These are phyloP conservation scores for Listrodromus nycthemerus DNA, from an alignment of 2,888 invertebrate genomes.

Conservation along the genomic window DNA sequence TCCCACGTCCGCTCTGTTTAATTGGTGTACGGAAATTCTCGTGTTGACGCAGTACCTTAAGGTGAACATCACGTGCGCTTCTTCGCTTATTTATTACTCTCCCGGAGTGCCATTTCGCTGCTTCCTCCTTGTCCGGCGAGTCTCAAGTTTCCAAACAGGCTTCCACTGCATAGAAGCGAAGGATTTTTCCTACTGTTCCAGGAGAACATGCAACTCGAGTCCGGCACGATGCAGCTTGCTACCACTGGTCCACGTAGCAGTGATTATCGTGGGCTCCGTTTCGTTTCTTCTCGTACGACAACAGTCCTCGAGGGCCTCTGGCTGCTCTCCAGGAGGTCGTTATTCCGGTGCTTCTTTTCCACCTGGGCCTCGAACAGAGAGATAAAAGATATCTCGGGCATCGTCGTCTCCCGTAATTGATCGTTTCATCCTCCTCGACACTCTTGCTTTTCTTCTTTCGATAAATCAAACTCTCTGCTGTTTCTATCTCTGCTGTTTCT, in stretches of 20 bases:
- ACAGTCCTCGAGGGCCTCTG: conserved; percentile 59
- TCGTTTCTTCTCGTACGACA: conserved; percentile 60
- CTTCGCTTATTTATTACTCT: conserved; percentile 37
- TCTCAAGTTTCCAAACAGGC: conserved; percentile 48
- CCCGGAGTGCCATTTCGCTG: conserved; percentile 43
- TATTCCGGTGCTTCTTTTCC: conserved; percentile 57
- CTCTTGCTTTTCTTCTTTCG: conserved; percentile 21
- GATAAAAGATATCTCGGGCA: conserved; percentile 42
- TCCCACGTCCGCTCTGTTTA: conserved; percentile 26
- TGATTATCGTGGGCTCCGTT: conserved; percentile 60
- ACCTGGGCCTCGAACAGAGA: conserved; percentile 52
- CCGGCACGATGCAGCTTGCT: conserved; percentile 4
- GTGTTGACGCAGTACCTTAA: conserved; percentile 37
- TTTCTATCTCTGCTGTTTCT: conserved; percentile 5
- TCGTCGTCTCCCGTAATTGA: conserved; percentile 65
- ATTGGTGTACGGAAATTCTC: conserved; percentile 41
- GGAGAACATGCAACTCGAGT: conserved; percentile 33
- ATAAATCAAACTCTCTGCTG: not conserved
- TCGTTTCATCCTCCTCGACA: conserved; percentile 52
- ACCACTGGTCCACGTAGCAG: conserved; percentile 20
- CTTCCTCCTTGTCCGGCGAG: conserved; percentile 45
- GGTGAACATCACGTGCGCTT: conserved; percentile 43
- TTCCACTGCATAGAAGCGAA: not conserved
- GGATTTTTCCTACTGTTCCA: conserved; percentile 40
- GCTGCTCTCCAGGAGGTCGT: conserved; percentile 68